These are phyloP conservation scores for Lordiphosa andalusiaca DNA, from an alignment of 2,888 invertebrate genomes.

Conservation along the genomic window DNA sequence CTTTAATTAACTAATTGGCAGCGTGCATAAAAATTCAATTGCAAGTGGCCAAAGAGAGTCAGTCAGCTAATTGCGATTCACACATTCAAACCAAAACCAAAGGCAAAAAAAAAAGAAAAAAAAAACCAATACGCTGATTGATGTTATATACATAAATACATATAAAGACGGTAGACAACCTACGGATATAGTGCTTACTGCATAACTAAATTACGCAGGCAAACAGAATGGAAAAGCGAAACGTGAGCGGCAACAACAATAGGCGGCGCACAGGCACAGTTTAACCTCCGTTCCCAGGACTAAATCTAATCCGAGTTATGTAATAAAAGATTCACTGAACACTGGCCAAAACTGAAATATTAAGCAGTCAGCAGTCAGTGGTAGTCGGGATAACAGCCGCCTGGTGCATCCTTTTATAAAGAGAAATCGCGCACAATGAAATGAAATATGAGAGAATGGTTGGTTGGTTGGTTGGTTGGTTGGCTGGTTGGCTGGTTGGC, in stretches of 20 bases:
- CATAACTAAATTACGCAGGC: constrained; percentile 58
- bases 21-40: constrained; percentile 22
- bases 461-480: constrained; percentile 14
- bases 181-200: constrained; percentile 26
- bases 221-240: constrained; percentile 13
- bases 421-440: constrained; percentile 43
- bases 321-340: constrained; percentile 60
- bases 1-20: constrained; percentile 64
- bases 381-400: constrained; percentile 25
- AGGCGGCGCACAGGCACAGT: constrained; percentile 23
- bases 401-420: constrained; percentile 39
- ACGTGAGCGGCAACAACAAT: constrained; percentile 56
- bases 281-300: constrained; percentile 6
- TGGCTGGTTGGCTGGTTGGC: constrained; percentile 6
- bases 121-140: constrained; percentile 56
- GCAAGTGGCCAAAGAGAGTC: constrained; percentile 7
- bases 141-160: constrained; percentile 39
- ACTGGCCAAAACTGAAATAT: constrained; percentile 54
- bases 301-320: constrained; percentile 53
- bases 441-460: constrained; percentile 60
- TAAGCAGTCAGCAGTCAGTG: constrained; percentile 50
- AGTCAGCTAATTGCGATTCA: constrained; percentile 10
- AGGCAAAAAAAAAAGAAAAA: no score
- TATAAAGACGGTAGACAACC: constrained; percentile 20
- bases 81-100: neutral